These are phyloP conservation scores for Brachionus manjavacas DNA, from an alignment of 1,140 invertebrate genomes.

Conservation along the genomic window DNA sequence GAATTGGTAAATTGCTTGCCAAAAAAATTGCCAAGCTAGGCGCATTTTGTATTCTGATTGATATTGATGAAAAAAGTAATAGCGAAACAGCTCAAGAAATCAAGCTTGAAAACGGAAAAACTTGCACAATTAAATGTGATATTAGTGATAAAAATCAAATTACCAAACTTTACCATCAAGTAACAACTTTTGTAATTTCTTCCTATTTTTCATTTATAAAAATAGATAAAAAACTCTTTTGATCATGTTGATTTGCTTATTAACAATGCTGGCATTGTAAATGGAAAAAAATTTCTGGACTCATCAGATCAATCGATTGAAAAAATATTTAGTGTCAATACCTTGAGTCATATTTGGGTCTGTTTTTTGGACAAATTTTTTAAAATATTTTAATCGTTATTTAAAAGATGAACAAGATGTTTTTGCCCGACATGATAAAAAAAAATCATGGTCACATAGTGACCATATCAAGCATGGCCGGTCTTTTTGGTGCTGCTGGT, in stretches of 20 bases:
- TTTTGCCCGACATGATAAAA: constrained; percentile 74
- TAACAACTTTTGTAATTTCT: neutral
- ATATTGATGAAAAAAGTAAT: constrained; percentile 69
- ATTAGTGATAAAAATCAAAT: constrained; percentile 69
- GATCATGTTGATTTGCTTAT: constrained; percentile 80
- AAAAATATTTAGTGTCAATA: constrained; percentile 66
- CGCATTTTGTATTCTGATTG: constrained; percentile 75
- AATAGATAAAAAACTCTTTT: constrained; percentile 60
- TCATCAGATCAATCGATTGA: constrained; percentile 69
- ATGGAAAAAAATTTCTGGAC: constrained; percentile 74
- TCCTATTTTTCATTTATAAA: neutral
- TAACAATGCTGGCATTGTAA: constrained; percentile 90
- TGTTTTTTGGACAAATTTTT: too few relatives aligned
- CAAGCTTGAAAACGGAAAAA: neutral
- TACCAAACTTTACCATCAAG: constrained; percentile 71
- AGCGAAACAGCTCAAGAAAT: constrained; percentile 66
- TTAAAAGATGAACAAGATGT: constrained; percentile 61
- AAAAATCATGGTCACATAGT: constrained; percentile 85
- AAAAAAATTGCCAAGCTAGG: constrained; percentile 72
- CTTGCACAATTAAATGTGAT: constrained; percentile 58
- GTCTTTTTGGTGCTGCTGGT: constrained; percentile 62
- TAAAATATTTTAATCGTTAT: too few relatives aligned
- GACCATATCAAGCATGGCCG: constrained; percentile 86
- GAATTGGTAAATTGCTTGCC: constrained; percentile 77
- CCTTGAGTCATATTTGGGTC: constrained; percentile 65